A percentile compares a stretch with the other conserved stretches of the same genome.
These are phyloP conservation scores for Perdix hodgsoniae DNA, from an alignment of 2,797 vertebrate species.

Conservation along the genomic window DNA sequence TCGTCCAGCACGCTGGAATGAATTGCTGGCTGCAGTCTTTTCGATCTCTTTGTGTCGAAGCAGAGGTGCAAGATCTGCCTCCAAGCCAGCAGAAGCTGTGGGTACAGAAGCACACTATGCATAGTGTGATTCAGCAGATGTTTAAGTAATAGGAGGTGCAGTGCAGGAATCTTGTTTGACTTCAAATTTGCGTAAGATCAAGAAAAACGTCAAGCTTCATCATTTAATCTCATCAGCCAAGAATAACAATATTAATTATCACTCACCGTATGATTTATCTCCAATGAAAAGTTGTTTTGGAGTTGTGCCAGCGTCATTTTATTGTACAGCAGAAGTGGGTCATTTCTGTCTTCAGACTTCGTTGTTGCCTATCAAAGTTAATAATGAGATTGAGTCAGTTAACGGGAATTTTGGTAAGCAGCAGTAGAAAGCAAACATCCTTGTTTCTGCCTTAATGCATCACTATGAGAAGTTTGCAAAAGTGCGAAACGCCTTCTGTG, in stretches of 20 bases:
- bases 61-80: background rate
- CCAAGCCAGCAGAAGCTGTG: background rate
- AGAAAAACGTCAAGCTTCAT: background rate
- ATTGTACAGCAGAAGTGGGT: constrained; percentile 92
- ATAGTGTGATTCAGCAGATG: background rate
- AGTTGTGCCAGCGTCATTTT: constrained; percentile 91
- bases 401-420: background rate
- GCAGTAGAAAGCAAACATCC: background rate
- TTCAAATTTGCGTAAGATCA: background rate
- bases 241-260: background rate
- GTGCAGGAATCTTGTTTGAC: background rate
- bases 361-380: constrained; percentile 87
- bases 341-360: constrained; percentile 90
- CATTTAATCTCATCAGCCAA: background rate
- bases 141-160: background rate
- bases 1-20: background rate
- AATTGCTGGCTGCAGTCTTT: background rate
- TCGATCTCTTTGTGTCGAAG: background rate
- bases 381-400: background rate
- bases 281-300: constrained; percentile 88
- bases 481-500: background rate
- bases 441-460: background rate
- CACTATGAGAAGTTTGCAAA: background rate
- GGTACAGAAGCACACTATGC: background rate
- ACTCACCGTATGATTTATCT: constrained; percentile 84